phyloP scores from a whole-genome alignment of 1,140 invertebrate species.

The Aphaenogaster ashmeadi region DNA sequence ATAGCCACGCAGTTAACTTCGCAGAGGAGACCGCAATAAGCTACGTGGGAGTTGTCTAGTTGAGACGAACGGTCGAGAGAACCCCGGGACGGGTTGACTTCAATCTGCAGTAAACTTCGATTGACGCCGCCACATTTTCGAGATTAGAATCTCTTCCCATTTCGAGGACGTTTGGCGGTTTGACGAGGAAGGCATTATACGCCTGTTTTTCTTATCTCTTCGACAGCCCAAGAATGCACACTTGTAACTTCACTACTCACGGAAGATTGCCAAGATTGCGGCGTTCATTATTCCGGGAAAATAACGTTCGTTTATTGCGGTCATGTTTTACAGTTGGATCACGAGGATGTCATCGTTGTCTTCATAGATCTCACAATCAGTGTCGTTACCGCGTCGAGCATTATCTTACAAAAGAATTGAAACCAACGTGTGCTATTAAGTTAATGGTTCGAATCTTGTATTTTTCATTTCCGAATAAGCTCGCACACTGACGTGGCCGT shows the following conservation, averaged over 20 bases:
- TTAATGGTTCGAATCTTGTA: slow-evolving; percentile 10
- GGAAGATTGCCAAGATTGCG: neutral
- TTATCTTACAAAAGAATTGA: neutral
- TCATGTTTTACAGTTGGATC: slow-evolving; percentile 47
- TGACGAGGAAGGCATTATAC: slow-evolving; percentile 3
- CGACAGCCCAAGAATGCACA: neutral
- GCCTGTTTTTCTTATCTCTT: neutral
- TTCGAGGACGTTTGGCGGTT: slow-evolving; percentile 36
- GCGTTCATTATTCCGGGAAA: slow-evolving; percentile 38
- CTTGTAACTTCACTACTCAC: neutral
- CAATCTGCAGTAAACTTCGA: slow-evolving; percentile 17
- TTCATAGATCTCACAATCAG: neutral
- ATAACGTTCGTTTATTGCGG: slow-evolving; percentile 43
- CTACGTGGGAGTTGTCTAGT: slow-evolving; percentile 41
- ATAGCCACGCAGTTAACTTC: slow-evolving; percentile 54
- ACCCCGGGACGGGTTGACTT: neutral
- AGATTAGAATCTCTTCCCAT: slow-evolving; percentile 28
- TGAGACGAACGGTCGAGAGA: neutral
- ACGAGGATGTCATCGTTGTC: slow-evolving; percentile 24
- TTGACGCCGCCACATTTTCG: slow-evolving; percentile 19
- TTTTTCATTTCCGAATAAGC: slow-evolving; percentile 7
- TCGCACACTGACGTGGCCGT: neutral
- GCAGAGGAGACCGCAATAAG: slow-evolving; percentile 23
- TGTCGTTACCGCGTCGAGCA: slow-evolving; percentile 11
- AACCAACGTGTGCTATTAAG: slow-evolving; percentile 15